A percentile compares a stretch with the other conserved stretches of the same genome.
Evolutionary conservation across 92 coral and sea anemone species (phyloP).

Genomic region (Ricordea florida): DNA sequence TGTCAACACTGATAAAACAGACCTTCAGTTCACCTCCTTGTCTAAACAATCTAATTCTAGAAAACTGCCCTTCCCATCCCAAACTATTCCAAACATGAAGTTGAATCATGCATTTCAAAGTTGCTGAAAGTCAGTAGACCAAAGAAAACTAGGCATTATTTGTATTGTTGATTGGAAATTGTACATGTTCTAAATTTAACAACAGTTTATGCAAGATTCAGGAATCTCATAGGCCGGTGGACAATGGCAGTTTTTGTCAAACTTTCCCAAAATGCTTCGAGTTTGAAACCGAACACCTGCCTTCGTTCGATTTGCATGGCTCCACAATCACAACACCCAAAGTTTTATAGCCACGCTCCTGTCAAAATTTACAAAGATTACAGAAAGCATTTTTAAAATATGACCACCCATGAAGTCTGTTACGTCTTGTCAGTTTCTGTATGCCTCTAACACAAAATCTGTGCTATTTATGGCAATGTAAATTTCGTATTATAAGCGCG

Average conservation of each 20-base stretch:
- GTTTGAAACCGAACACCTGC: conserved; percentile 78
- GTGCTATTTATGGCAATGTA: conserved; percentile 41
- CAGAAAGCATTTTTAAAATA: conserved; percentile 9
- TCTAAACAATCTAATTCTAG: conserved; percentile 2
- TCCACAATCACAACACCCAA: conserved; percentile 35
- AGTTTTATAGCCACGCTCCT: neutral
- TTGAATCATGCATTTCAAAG: neutral
- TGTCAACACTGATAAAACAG: conserved; percentile 9
- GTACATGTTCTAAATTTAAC: conserved; percentile 24
- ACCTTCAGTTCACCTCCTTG: conserved; percentile 1
- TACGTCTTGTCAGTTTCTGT: conserved; percentile 2
- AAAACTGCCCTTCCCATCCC: neutral
- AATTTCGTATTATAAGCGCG: conserved; percentile 22
- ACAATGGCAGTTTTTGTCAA: conserved; percentile 53
- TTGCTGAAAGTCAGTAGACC: neutral
- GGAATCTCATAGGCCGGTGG: conserved; percentile 50
- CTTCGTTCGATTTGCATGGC: conserved; percentile 52
- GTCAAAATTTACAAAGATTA: neutral
- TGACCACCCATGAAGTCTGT: conserved; percentile 59
- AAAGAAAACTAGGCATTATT: neutral
- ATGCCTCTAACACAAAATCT: conserved; percentile 7
- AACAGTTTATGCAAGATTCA: conserved; percentile 9
- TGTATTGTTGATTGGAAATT: neutral
- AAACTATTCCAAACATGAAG: conserved; percentile 7
- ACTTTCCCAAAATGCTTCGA: conserved; percentile 58